Evolutionary conservation across 2,113 vertebrate species (phyloP).

Genomic region (Eulemur macaco): DNA sequence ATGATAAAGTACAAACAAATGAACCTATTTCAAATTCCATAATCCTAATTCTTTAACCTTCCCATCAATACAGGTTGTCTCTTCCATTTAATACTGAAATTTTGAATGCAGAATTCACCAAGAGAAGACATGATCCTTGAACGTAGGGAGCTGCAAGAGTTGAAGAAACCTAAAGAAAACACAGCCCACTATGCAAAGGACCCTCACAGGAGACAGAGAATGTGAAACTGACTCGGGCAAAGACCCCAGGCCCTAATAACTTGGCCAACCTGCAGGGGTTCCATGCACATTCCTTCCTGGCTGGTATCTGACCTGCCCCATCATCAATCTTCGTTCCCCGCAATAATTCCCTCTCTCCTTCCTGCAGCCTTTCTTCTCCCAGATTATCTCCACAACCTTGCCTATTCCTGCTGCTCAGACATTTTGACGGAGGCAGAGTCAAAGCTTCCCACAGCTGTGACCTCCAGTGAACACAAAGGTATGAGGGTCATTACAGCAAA

Average conservation of each 20-base stretch:
- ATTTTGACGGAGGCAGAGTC: conserved; percentile 43
- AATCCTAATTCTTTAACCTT: background rate
- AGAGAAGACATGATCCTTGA: background rate
- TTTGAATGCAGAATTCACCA: background rate
- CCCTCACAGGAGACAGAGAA: background rate
- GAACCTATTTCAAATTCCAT: background rate
- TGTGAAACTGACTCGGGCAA: background rate
- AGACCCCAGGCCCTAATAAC: background rate
- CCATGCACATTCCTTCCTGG: conserved; percentile 48
- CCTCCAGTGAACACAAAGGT: conserved; percentile 32
- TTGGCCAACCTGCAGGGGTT: conserved; percentile 40
- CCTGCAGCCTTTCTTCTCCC: conserved; percentile 1
- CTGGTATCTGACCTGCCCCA: conserved; percentile 60
- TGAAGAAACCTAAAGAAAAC: conserved; percentile 14
- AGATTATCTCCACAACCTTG: background rate
- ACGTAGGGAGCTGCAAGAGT: background rate
- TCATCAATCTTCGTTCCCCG: conserved; percentile 65
- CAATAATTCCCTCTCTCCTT: conserved; percentile 53
- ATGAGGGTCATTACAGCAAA: conserved; percentile 54
- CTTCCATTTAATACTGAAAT: background rate
- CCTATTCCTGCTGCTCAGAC: conserved; percentile 44
- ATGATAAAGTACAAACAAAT: background rate
- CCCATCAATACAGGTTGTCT: background rate
- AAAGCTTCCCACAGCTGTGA: conserved; percentile 56
- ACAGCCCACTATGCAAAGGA: background rate